Percentiles rank a stretch among this genome's conserved stretches.
These are phyloP conservation scores for Drosophila ustulata DNA, from an alignment of 2,888 invertebrate species.

Conservation along the genomic window DNA sequence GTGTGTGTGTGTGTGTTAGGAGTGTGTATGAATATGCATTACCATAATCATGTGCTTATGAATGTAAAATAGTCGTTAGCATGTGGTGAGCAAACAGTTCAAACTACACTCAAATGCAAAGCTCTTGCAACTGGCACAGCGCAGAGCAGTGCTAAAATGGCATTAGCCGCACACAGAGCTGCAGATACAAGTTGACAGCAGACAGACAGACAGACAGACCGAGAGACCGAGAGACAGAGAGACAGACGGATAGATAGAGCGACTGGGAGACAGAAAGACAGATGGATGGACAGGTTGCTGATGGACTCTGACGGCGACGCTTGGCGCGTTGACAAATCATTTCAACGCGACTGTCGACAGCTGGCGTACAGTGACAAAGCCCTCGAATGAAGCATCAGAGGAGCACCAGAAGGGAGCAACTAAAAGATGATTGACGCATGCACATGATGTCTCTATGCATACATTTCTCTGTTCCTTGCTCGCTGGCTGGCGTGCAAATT, in stretches of 20 bases:
- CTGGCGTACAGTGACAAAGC: constrained; percentile 38
- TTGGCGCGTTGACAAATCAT: constrained; percentile 74
- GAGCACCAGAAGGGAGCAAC: background rate
- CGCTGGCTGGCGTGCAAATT: constrained; percentile 47
- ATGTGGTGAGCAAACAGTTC: constrained; percentile 4
- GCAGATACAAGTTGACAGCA: constrained; percentile 26
- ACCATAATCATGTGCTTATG: constrained; percentile 19
- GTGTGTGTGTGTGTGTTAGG: background rate
- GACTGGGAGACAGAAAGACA: constrained; percentile 30
- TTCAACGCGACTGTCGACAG: constrained; percentile 64
- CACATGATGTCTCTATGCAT: constrained; percentile 30
- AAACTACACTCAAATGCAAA: constrained; percentile 30
- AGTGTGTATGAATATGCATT: constrained; percentile 7
- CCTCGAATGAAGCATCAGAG: background rate
- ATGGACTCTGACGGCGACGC: constrained; percentile 55
- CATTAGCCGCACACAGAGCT: constrained; percentile 51
- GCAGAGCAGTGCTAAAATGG: constrained; percentile 47
- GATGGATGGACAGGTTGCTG: constrained; percentile 52
- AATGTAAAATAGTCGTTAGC: constrained; percentile 11
- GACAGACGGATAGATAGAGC: background rate
- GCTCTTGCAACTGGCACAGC: constrained; percentile 38
- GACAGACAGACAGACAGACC: constrained; percentile 23
- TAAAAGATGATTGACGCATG: constrained; percentile 62
- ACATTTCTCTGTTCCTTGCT: background rate
- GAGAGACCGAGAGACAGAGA: constrained; percentile 4